Conservation (phyloP, 2,888 invertebrate genomes). For the Cepaea hortensis region DNA sequence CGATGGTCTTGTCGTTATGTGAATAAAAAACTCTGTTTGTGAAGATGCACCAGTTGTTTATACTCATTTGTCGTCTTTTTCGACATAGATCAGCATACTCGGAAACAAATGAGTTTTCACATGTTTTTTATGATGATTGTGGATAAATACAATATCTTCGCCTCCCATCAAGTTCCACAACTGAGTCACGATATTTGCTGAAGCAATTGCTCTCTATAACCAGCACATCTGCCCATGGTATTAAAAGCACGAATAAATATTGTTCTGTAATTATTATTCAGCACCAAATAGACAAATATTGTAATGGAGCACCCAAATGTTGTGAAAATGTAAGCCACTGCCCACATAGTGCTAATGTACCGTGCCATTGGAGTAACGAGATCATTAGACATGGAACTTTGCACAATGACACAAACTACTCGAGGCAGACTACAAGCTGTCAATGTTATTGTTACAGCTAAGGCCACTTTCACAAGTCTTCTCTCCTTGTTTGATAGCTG, state of each 20-base stretch:
- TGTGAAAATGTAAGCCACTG: not conserved
- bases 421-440: not conserved
- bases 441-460: conserved; percentile 2
- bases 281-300: not conserved
- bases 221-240: too few species aligned
- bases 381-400: not conserved
- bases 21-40: too few species aligned
- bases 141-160: too few species aligned
- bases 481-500: not conserved
- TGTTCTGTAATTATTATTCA: not conserved
- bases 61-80: too few species aligned
- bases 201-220: too few species aligned
- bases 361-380: not conserved
- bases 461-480: not conserved
- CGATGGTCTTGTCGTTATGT: too few species aligned
- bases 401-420: not conserved
- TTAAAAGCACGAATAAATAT: not conserved
- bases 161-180: too few species aligned
- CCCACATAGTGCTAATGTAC: not conserved
- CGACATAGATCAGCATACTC: too few species aligned
- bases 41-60: too few species aligned
- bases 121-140: too few species aligned
- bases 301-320: not conserved
- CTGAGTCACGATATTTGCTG: too few species aligned
- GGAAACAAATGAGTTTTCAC: too few species aligned